Evolutionary conservation across 2,113 vertebrate species (phyloP).

Genomic region (Calonectris borealis): DNA sequence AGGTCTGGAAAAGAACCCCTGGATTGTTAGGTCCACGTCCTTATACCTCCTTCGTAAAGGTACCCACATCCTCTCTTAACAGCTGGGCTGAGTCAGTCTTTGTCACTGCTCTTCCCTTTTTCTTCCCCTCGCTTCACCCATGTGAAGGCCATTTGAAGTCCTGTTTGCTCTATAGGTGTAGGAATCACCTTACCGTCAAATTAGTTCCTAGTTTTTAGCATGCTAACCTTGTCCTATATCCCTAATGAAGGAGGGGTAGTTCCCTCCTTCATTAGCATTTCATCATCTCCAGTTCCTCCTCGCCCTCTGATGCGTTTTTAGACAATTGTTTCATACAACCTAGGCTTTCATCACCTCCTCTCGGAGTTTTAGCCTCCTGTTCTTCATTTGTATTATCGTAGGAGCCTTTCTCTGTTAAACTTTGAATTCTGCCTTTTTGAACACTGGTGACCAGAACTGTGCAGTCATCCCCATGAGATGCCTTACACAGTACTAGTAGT

Average conservation of each 20-base stretch:
- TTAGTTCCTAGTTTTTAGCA: not conserved
- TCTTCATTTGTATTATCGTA: not conserved
- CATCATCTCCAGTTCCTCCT: not conserved
- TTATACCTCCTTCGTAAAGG: not conserved
- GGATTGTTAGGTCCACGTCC: not conserved
- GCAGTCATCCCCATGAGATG: not conserved
- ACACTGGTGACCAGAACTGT: not conserved
- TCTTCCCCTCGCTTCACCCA: not conserved
- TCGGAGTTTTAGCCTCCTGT: not conserved
- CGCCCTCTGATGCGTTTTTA: not conserved
- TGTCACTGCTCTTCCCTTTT: not conserved
- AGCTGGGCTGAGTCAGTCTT: not conserved
- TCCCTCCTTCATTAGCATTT: not conserved
- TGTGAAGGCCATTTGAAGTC: not conserved
- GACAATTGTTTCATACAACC: not conserved
- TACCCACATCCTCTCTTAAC: not conserved
- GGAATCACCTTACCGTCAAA: not conserved
- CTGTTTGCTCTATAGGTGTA: not conserved
- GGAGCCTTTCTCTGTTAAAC: not conserved
- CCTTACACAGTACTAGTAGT: not conserved
- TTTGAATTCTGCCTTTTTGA: not conserved
- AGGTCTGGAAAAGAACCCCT: not conserved
- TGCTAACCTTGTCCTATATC: not conserved
- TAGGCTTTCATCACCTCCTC: not conserved
- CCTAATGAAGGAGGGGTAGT: not conserved